phyloP scores from a whole-genome alignment of 2,797 vertebrate genomes.

The Limosa lapponica region DNA sequence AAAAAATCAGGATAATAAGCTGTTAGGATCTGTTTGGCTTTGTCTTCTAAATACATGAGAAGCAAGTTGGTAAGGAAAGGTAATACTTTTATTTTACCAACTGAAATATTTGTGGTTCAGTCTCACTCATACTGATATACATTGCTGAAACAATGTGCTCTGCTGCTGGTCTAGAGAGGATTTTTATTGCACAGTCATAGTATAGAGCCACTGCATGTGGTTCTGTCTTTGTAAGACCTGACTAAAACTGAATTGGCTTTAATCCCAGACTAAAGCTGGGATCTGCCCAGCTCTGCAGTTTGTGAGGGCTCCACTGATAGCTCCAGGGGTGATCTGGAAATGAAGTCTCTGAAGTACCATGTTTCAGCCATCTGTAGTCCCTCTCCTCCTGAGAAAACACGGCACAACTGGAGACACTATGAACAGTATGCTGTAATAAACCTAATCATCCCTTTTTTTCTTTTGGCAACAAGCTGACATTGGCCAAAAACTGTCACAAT shows the following conservation, averaged over 20 bases:
- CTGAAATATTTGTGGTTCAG: not conserved
- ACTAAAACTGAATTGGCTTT: not conserved
- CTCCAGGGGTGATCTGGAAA: not conserved
- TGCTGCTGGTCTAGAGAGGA: not conserved
- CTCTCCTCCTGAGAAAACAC: not conserved
- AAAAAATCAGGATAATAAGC: not conserved
- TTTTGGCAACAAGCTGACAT: not conserved
- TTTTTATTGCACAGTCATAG: not conserved
- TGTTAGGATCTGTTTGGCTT: not conserved
- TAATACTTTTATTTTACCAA: not conserved
- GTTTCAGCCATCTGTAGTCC: not conserved
- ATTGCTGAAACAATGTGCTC: not conserved
- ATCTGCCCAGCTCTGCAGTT: not conserved
- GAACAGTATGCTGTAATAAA: not conserved
- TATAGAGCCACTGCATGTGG: not conserved
- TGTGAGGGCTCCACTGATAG: not conserved
- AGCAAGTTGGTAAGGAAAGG: not conserved
- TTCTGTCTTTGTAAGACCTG: not conserved
- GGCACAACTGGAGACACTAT: not conserved
- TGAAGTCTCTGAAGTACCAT: not conserved
- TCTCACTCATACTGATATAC: not conserved
- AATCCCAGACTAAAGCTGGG: not conserved
- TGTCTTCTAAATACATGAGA: not conserved
- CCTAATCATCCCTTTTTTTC: not conserved
- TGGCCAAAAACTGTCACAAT: not conserved